Base-by-base conservation (phyloP, 2,797 vertebrate species). In the Remorina albescens region DNA sequence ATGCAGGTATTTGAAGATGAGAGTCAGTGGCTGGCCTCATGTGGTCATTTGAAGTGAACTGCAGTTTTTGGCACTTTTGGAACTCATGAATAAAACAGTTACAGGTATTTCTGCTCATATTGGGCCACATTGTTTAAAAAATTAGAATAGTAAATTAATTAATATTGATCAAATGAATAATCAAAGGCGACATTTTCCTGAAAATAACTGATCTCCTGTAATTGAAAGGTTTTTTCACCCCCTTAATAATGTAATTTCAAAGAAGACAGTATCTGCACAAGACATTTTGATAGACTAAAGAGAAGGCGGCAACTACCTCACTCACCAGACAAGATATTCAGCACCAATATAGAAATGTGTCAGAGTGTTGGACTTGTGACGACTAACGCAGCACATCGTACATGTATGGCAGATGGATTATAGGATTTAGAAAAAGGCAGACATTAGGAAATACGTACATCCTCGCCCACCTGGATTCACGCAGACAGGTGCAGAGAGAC, bases 371-470 rank as follows among this genome's bases (percentile, higher is more conserved):
- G 6, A 12, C 46, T 39, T 64, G 34, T 32, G 37, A 60, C 39
- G 30, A 32, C 34, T 15, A 23, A 37, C 56, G 47, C 25, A 0
- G 5, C 23, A 39, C 25, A 62, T n/a, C 13, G 34, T 60, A 61
- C 70, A 67, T 25, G 65, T 70, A 57, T 53, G 62, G 18, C 44
- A 3, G 34, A 32, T 19, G 77, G 69, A 86, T 81, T 78, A 78
- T 7, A 68, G 66, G 59, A 67, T 67, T 71, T 47, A 5, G 12
- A 21, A 28, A 54, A 64, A 46, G 47, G 15, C 0, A 44, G 49
- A 28, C 8, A 46, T 30, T 42, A 16, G 44, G 65, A 18, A 61
- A 46, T 5, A 30, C 13, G 54, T 21, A 44, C 57, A 32, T 61
- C 42, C 51, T 21, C 42, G 26, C 50, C 67, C 57, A 71, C 67